Conservation (phyloP, 2,888 invertebrate species). For the Ectropis crepuscularia region DNA sequence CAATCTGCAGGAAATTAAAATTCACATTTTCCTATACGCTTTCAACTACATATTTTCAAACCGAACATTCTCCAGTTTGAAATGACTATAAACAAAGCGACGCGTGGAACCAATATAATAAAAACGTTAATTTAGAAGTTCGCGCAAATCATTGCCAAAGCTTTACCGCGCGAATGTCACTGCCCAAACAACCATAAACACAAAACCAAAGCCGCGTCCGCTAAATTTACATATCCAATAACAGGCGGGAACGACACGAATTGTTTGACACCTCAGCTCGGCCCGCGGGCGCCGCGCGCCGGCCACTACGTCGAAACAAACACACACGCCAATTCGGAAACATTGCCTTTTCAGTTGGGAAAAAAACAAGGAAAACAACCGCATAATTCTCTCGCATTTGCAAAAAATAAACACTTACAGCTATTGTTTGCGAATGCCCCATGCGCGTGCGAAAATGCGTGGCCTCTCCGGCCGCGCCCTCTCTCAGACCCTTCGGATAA, state of each 20-base stretch:
- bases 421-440: constrained; percentile 32
- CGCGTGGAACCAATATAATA: neutral
- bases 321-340: constrained; percentile 39
- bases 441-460: constrained; percentile 31
- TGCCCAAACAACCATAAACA: constrained; percentile 30
- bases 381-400: constrained; percentile 32
- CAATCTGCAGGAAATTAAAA: constrained; percentile 74
- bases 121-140: neutral
- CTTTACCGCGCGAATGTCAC: constrained; percentile 7
- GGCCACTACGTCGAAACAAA: constrained; percentile 38
- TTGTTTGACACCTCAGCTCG: constrained; percentile 41
- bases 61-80: neutral
- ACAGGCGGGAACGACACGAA: constrained; percentile 39
- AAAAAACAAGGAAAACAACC: constrained; percentile 32
- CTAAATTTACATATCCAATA: constrained; percentile 37
- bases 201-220: constrained; percentile 31
- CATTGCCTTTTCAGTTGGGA: constrained; percentile 30
- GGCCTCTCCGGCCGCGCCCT: constrained; percentile 22
- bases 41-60: constrained; percentile 9
- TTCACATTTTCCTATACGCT: constrained; percentile 45
- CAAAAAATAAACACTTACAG: constrained; percentile 31
- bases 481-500: constrained; percentile 14
- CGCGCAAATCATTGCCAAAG: neutral
- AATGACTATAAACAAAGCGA: neutral
- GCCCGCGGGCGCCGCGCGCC: constrained; percentile 33